Conservation (phyloP, 2,797 vertebrate genomes). For the Gobio occitaniae region DNA sequence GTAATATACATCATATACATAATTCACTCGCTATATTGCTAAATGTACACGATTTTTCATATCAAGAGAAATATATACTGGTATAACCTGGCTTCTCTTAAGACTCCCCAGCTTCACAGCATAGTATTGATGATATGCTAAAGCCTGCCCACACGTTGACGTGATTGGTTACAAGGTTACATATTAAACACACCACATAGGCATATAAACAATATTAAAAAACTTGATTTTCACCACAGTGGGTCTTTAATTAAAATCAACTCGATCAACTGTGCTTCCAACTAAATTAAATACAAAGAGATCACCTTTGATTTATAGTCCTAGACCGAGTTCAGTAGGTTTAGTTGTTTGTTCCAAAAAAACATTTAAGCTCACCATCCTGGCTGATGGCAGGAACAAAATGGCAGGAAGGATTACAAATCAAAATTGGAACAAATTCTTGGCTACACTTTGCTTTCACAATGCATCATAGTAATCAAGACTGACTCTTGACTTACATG, state of each 20-base stretch:
- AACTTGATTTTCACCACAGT: too few relatives aligned
- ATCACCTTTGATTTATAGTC: constrained; percentile 7
- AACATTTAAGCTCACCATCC: neutral
- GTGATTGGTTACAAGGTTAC: too few relatives aligned
- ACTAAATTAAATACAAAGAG: neutral
- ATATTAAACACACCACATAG: too few relatives aligned
- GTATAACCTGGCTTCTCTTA: too few relatives aligned
- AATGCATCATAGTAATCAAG: constrained; percentile 16
- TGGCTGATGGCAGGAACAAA: constrained; percentile 13
- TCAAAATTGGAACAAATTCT: constrained; percentile 20
- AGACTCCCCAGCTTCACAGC: too few relatives aligned
- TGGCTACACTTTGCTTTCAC: constrained; percentile 1
- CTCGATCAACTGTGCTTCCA: neutral
- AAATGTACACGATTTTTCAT: too few relatives aligned
- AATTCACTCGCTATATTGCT: too few relatives aligned
- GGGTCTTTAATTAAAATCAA: neutral
- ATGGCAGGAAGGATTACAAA: constrained; percentile 23
- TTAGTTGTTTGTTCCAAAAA: constrained; percentile 11
- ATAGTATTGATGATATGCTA: too few relatives aligned
- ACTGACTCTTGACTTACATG: constrained; percentile 15
- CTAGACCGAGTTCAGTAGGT: constrained; percentile 2
- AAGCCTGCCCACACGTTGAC: too few relatives aligned
- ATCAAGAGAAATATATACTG: too few relatives aligned
- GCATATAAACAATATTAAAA: too few relatives aligned
- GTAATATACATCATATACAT: too few relatives aligned